A percentile compares a stretch with the other conserved stretches of the same genome.
These are phyloP conservation scores for Lordiphosa fenestrarum DNA, from an alignment of 2,888 invertebrate genomes.

Conservation along the genomic window DNA sequence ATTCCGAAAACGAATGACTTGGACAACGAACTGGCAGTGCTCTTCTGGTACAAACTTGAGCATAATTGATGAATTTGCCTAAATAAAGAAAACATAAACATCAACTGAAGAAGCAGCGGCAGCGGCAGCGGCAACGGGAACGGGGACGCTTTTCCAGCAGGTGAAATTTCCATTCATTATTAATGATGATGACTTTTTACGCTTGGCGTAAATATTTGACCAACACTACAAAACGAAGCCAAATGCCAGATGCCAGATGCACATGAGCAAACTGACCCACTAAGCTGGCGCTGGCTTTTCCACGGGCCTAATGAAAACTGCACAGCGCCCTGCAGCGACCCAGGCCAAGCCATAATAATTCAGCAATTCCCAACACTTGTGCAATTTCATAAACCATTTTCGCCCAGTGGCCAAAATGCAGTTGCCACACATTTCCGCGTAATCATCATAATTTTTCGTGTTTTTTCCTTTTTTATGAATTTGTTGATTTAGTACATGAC, in stretches of 20 bases:
- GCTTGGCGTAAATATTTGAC: constrained; percentile 64
- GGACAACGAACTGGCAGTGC: constrained; percentile 31
- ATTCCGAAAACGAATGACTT: constrained; percentile 34
- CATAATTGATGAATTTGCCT: constrained; percentile 62
- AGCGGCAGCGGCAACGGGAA: constrained; percentile 1
- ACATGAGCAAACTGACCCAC: constrained; percentile 66
- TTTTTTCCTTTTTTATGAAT: constrained; percentile 43
- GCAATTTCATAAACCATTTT: constrained; percentile 63
- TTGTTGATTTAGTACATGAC: constrained; percentile 41
- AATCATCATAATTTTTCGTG: constrained; percentile 68
- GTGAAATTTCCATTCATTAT: constrained; percentile 70
- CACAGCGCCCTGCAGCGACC: constrained; percentile 52
- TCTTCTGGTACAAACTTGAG: constrained; percentile 30
- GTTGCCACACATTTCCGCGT: constrained; percentile 71
- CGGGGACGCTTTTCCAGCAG: constrained; percentile 60
- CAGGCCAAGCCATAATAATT: constrained; percentile 54
- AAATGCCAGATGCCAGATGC: constrained; percentile 35
- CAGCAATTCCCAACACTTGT: constrained; percentile 52
- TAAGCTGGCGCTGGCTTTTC: constrained; percentile 28
- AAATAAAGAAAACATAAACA: constrained; percentile 58
- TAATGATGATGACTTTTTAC: constrained; percentile 72
- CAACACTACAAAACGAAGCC: constrained; percentile 53
- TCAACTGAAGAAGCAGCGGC: constrained; percentile 17
- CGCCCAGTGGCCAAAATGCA: constrained; percentile 46
- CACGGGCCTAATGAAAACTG: constrained; percentile 49